These are phyloP conservation scores for Nebria brevicollis DNA, from an alignment of 2,888 invertebrate species.

Conservation along the genomic window DNA sequence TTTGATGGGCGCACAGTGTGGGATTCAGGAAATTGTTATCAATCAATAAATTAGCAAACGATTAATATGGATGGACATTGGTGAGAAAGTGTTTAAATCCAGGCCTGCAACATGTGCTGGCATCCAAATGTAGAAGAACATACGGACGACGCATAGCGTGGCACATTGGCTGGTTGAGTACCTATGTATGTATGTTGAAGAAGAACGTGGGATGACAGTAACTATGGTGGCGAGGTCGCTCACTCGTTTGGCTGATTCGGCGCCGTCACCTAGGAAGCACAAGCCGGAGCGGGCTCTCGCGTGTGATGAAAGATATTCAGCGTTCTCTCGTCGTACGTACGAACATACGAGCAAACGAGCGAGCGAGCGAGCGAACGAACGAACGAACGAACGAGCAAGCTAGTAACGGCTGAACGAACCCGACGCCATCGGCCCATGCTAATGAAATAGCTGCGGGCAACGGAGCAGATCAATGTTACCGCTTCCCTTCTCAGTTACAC, in stretches of 20 bases:
- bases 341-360: neutral
- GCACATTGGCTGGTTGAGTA: neutral
- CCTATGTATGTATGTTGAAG: neutral
- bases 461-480: constrained; percentile 28
- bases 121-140: neutral
- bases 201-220: neutral
- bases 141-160: neutral
- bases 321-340: no score
- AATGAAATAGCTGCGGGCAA: constrained; percentile 42
- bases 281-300: neutral
- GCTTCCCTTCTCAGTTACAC: neutral
- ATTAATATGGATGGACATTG: neutral
- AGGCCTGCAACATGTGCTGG: neutral
- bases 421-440: constrained; percentile 36
- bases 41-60: neutral
- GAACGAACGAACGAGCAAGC: neutral
- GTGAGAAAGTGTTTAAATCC: neutral
- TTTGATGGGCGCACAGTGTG: neutral
- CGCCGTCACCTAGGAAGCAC: neutral
- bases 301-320: no score
- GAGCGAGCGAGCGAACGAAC: neutral
- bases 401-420: constrained; percentile 6
- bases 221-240: neutral
- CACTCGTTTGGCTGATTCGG: neutral
- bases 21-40: neutral